Percentiles rank a stretch among this genome's conserved stretches.
phyloP scores from a whole-genome alignment of 2,888 invertebrate species.

The Pyrgus malvae region DNA sequence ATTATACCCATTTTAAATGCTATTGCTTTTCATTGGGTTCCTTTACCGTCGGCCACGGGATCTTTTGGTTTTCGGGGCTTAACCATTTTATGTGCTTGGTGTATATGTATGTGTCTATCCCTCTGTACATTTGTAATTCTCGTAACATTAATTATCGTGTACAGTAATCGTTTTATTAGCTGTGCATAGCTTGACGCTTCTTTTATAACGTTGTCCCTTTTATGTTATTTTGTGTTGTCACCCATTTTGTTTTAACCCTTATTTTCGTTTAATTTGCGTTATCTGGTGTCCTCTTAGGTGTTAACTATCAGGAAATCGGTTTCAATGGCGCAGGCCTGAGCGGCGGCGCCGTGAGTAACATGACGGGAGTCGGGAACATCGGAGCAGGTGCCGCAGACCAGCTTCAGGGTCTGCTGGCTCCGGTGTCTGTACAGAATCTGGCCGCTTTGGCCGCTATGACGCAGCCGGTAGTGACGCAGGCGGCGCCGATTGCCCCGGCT shows the following conservation, averaged over 20 bases:
- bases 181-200: conserved; percentile 1
- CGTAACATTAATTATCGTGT: background rate
- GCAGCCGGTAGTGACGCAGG: conserved; percentile 80
- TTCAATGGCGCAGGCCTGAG: conserved; percentile 78
- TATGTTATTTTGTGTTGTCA: conserved; percentile 25
- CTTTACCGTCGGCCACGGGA: background rate
- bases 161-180: conserved; percentile 5
- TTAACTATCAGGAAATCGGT: conserved; percentile 79
- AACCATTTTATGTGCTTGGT: background rate
- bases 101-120: background rate
- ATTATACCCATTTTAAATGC: conserved; percentile 30
- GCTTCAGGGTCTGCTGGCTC: conserved; percentile 90
- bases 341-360: conserved; percentile 57
- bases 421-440: conserved; percentile 95
- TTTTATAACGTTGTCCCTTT: conserved; percentile 28
- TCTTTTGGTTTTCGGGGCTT: background rate
- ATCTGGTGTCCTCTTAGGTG: conserved; percentile 56
- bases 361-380: conserved; percentile 79
- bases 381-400: conserved; percentile 90
- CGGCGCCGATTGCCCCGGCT: conserved; percentile 71
- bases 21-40: conserved; percentile 17
- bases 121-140: conserved; percentile 3
- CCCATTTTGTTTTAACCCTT: conserved; percentile 28
- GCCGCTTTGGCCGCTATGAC: conserved; percentile 94
- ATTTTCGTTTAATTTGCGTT: conserved; percentile 35